Evolutionary conservation across 1,140 invertebrate genomes (phyloP), one percentile per base, ranked within the genome.

Genomic region (Tyrophagus putrescentiae): DNA sequence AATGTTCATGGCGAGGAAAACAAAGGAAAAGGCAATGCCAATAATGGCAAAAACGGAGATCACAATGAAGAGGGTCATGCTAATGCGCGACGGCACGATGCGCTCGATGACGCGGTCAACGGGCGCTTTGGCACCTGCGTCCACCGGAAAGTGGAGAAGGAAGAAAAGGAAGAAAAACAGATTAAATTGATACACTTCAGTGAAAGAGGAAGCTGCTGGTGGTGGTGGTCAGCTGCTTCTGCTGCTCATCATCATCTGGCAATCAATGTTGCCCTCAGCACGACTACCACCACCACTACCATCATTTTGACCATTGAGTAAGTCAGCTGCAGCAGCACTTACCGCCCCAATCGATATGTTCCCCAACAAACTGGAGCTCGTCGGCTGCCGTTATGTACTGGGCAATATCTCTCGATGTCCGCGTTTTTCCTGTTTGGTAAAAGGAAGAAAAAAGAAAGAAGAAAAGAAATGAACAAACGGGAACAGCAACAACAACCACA

Each of bases 1-100:
- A 65, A 98, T 92, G 73, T 98, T 98, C 70, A 98, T 87, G 48
- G 83, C 81, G n/a, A 98, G 79, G 72, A 98, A 98, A 45, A 87
- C 78, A n/a, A 82, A 80, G 4, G 92, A 87, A 68, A 97, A 79
- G 23, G 94, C 75, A 61, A 98, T 93, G 21, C 94, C 93, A 28
- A 91, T 73, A n/a, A 85, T 81, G 1, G 92, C 85, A 29, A 86
- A 79, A 44, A 85, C 80, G 16, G 89, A 84, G 62, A 97, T 81
- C n/a, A 85, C 79, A 36, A 72, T 70, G 62, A 94, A 93, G 59
- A 95, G 78, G 3, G 85, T 87, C 60, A 91, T 81, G 73, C 90
- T 89, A 21, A 97, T 87, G 68, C 91, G 82, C 2, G 85, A 86
- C 68, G 88, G 85, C 68, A 90, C 84, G 53, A 87, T 84, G 60